Base-by-base conservation (phyloP, 2,113 vertebrate species). In the Cavia porcellus region DNA sequence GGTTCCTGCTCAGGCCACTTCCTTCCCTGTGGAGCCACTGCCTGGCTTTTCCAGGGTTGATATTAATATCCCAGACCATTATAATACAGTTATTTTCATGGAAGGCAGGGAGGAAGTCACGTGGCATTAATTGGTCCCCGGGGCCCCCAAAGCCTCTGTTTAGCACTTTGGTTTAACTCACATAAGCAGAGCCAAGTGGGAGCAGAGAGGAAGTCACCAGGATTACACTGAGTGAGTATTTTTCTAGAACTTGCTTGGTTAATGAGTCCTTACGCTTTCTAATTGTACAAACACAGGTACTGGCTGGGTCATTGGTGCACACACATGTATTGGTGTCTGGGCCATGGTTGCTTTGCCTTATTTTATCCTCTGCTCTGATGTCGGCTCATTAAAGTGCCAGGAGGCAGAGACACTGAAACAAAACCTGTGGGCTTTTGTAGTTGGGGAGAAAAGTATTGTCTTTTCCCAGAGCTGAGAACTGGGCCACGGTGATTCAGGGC, bases 41-140 rank as follows among this genome's bases (percentile, higher is more conserved):
- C 98, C 98, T 98, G 98, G 98, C 99, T 99, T 99, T 99, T 99
- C 99, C 99, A 99, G 99, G 99, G 99, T 98, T 57, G 99, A 99
- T 99, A 99, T 99, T 99, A 99, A 99, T 99, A 99, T 99, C 99
- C 98, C 99, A 99, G 99, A 98, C 99, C 99, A 99, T 99, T 99
- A 99, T 99, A 99, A 99, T 99, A 99, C 98, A 99, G 99, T 99
- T 99, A 99, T 99, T 99, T 99, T 99, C 99, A 99, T 99, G 99
- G 99, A 99, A 99, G 99, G 99, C 99, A 98, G 97, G 97, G 98
- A 99, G 99, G 99, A 99, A 99, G 99, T 99, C 99, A 99, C 99
- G 94, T 99, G 99, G 98, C 99, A 98, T 98, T 99, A 99, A 99
- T 99, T 99, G 99, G 99, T 99, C 99, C 99, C 99, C 93, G 0